phyloP scores from a whole-genome alignment of 2,888 invertebrate species.

The Frankliniella fusca region DNA sequence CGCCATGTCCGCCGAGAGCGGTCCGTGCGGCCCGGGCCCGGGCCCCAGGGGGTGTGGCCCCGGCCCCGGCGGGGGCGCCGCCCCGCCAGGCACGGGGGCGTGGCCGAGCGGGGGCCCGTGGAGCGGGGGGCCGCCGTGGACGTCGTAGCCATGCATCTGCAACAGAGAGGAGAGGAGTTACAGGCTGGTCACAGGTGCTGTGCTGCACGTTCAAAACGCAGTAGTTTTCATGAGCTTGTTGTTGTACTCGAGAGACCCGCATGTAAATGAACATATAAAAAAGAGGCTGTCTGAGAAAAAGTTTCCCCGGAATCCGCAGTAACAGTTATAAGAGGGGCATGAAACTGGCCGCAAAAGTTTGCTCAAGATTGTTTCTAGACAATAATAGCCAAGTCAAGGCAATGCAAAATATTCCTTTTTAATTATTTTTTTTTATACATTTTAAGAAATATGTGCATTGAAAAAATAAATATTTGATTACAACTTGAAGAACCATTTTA shows the following conservation, averaged over 20 bases:
- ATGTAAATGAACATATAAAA: neutral
- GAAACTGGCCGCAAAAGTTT: no score
- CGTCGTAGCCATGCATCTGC: conserved; percentile 89
- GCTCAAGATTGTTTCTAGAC: no score
- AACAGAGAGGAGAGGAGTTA: neutral
- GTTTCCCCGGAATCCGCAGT: no score
- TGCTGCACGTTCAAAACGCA: neutral
- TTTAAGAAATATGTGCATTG: no score
- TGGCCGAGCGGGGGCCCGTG: conserved; percentile 55
- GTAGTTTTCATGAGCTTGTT: neutral
- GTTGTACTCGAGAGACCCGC: neutral
- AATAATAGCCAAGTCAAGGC: no score
- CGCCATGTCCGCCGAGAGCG: conserved; percentile 46
- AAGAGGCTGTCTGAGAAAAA: no score
- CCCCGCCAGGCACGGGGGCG: conserved; percentile 54
- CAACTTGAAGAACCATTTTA: no score
- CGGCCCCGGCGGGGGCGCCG: conserved; percentile 44
- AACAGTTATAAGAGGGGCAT: no score
- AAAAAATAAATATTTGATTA: no score
- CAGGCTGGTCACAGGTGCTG: no score
- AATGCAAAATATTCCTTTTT: no score
- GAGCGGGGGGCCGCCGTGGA: conserved; percentile 55
- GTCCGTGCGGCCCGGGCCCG: conserved; percentile 45
- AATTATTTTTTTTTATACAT: no score
- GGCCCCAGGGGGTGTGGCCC: conserved; percentile 47